Evolutionary conservation across 2,113 vertebrate genomes (phyloP), one percentile per base, ranked within the genome.

Genomic region (Tragelaphus buxtoni): DNA sequence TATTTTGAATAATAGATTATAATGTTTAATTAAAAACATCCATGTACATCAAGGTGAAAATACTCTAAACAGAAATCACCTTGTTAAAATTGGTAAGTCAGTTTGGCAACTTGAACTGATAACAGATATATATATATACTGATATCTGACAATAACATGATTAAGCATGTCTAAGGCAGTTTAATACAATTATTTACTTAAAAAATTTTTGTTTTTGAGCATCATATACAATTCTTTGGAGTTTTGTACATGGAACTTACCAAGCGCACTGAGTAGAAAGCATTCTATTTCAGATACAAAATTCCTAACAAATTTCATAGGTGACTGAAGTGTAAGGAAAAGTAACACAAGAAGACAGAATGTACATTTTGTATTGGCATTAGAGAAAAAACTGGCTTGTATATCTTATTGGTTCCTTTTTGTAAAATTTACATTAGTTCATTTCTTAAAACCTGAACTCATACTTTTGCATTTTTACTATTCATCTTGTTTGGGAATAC

Each of bases 391-490:
- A 88, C 24, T 49, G 58, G 28, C 42, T 81, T 77, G 17, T 30
- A 65, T 18, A 89, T 80, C 24, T 61, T 88, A 63, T 82, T 95
- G n/a, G 13, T 87, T 96, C 30, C 20, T 49, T 95, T 95, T 92
- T 93, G 8, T 96, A 97, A 97, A 49, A 63, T 94, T 88, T 91
- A 96, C 0, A 72, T 95, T 88, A 35, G 88, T 72, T 96, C 28
- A 56, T 28, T 91, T 95, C 95, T 89, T 35, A 83, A 88, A 86
- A 74, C 79, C 28, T 76, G 69, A 96, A 76, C 10, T 85, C 13
- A 79, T 35, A 86, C 30, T 91, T 96, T 91, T 95, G 22, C 56
- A 79, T 61, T 86, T 76, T 85, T 65, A 93, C 88, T 88, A 72
- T 76, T 95, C 30, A 94, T 91, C 83, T 97, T 82, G 4, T 79